A percentile compares a stretch with the other conserved stretches of the same genome.
phyloP scores from a whole-genome alignment of 2,797 vertebrate species.

The Chelidonichthys spinosus region DNA sequence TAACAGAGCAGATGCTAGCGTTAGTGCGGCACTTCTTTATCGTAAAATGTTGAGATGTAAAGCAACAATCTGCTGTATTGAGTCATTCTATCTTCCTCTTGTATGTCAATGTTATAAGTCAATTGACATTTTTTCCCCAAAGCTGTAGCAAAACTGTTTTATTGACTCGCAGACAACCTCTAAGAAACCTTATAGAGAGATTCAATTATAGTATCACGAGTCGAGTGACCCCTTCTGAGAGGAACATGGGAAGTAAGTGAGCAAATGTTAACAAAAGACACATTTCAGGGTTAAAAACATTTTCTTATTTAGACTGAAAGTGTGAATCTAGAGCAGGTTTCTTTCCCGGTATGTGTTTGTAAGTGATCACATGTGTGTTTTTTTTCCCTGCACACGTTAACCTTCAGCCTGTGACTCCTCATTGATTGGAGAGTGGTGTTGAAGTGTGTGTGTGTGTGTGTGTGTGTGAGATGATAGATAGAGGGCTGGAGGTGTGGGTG shows the following conservation, averaged over 20 bases:
- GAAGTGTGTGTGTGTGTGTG: slow-evolving; percentile 16
- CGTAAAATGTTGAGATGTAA: slow-evolving; percentile 7
- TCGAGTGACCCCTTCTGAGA: not conserved
- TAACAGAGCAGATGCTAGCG: slow-evolving; percentile 46
- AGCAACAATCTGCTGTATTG: not conserved
- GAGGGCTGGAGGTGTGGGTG: slow-evolving; percentile 47
- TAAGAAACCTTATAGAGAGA: not conserved
- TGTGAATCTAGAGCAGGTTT: not conserved
- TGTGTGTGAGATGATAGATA: slow-evolving; percentile 45
- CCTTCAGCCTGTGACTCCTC: slow-evolving; percentile 75
- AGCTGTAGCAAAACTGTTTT: not conserved
- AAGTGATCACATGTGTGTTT: slow-evolving; percentile 38
- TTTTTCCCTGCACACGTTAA: slow-evolving; percentile 69
- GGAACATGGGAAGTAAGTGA: not conserved
- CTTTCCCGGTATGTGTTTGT: slow-evolving; percentile 9
- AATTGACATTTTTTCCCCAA: not conserved
- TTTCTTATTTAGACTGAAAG: not conserved
- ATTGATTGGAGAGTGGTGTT: slow-evolving; percentile 71
- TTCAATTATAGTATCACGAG: slow-evolving; percentile 2
- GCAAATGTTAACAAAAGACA: not conserved
- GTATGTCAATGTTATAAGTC: not conserved
- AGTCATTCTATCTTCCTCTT: not conserved
- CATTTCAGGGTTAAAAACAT: not conserved
- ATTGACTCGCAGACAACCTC: not conserved
- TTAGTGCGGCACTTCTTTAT: slow-evolving; percentile 9